Evolutionary conservation across 2,797 vertebrate species (phyloP).

Genomic region (Micropoecilia bifurca): DNA sequence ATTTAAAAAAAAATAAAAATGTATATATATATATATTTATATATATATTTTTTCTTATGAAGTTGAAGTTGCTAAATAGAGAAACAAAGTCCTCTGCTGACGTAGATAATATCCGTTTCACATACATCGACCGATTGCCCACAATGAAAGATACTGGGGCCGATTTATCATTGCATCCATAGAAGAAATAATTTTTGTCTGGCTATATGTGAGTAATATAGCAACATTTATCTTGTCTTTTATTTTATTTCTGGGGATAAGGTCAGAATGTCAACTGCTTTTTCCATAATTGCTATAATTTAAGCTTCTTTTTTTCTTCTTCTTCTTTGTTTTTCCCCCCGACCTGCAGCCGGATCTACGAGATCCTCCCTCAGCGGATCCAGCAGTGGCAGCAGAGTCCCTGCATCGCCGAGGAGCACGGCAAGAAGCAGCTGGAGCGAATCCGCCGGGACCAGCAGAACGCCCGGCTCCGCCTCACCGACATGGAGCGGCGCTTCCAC

Average conservation of each 20-base stretch:
- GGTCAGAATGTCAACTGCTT: not conserved
- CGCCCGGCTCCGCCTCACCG: conserved; percentile 89
- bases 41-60: too few relatives aligned
- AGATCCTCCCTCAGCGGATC: conserved; percentile 94
- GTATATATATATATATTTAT: too few relatives aligned
- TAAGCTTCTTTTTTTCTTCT: not conserved
- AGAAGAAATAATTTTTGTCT: not conserved
- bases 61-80: too few relatives aligned
- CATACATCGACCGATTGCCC: not conserved
- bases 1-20: too few relatives aligned
- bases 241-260: not conserved
- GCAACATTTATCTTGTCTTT: not conserved
- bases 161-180: not conserved
- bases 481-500: conserved; percentile 95
- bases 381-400: conserved; percentile 99
- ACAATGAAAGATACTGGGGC: too few relatives aligned
- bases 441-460: conserved; percentile 93
- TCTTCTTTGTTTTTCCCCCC: too few relatives aligned
- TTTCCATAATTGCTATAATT: not conserved
- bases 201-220: not conserved
- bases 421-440: conserved; percentile 93
- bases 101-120: not conserved
- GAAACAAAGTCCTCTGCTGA: not conserved
- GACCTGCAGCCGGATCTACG: conserved; percentile 87
- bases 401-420: conserved; percentile 94